Evolutionary conservation across 2,888 invertebrate genomes (phyloP), one percentile per base, ranked within the genome.

Genomic region (Coenonympha arcania): DNA sequence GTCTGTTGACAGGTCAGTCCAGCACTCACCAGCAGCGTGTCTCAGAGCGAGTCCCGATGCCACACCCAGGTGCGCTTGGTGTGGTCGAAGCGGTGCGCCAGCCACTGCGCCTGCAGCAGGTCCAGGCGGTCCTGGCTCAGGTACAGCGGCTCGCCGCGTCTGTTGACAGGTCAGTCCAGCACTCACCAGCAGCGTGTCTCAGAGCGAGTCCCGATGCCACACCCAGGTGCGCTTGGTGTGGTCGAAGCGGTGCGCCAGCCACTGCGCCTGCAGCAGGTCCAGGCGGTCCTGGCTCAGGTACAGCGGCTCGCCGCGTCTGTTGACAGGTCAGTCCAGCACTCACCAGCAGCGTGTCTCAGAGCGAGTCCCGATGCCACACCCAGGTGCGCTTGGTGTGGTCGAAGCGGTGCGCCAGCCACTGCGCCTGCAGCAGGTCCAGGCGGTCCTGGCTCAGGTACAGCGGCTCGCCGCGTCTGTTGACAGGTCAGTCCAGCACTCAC

Each of bases 361-460:
- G 90, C 63, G 91, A 92, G 86, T 96, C 95, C 61, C 95, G 91
- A 85, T 96, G 96, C 90, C 93, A 95, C 52, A 96, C 95, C 96
- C 96, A 97, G 51, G 95, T 94, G 76, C 95, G 94, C 87, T 94
- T 95, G 67, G 95, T 96, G 83, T 96, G 95, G 79, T 96, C 96
- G 86, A 98, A 98, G 69, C 94, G 90, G 85, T 98, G 98, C 45
- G 95, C 93, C 55, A 97, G 85, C 99, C 99, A 99, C 85, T 99
- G 98, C 64, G 95, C 94, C 79, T 98, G 95, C 64, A 99, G 88
- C 60, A 98, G 87, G 69, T 93, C 92, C 72, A 96, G 95, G 30
- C 99, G 91, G 73, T 96, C 96, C 66, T 91, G 90, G 73, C 95
- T 95, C 67, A 99, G 88, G 87, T 94, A 98, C 58, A 99, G 87